phyloP scores from a whole-genome alignment of 1,140 invertebrate species.

The Neoseiulus cucumeris region DNA sequence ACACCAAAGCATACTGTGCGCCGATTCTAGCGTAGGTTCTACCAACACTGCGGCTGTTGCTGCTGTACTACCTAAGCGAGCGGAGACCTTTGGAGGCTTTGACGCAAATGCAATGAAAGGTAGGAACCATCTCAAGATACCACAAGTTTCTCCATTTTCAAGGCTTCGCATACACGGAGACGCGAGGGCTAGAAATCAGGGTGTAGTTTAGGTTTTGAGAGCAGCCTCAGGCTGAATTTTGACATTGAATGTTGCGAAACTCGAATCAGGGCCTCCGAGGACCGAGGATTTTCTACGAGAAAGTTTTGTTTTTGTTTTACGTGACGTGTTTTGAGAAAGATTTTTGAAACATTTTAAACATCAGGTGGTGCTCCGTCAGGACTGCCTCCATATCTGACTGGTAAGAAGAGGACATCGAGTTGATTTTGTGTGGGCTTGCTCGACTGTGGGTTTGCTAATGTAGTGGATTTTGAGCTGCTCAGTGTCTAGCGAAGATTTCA shows the following conservation, averaged over 20 bases:
- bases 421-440: too few relatives aligned
- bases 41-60: constrained; percentile 44
- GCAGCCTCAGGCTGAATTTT: too few relatives aligned
- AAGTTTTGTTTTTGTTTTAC: too few relatives aligned
- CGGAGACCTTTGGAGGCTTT: constrained; percentile 85
- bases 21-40: not conserved
- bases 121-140: constrained; percentile 12
- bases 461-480: too few relatives aligned
- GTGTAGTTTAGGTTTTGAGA: too few relatives aligned
- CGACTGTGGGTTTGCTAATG: too few relatives aligned
- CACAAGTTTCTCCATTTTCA: constrained; percentile 18
- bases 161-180: not conserved
- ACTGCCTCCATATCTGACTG: constrained; percentile 11
- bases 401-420: not conserved
- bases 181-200: not conserved
- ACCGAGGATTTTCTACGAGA: not conserved
- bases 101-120: constrained; percentile 34
- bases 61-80: constrained; percentile 61
- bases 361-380: constrained; percentile 9
- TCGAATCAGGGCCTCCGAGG: too few relatives aligned
- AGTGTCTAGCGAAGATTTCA: too few relatives aligned
- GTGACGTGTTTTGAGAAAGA: too few relatives aligned
- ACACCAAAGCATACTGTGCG: constrained; percentile 39
- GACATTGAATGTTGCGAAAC: too few relatives aligned
- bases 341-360: constrained; percentile 9